phyloP scores from a whole-genome alignment of 2,888 invertebrate species.

The Oligia fasciuncula region DNA sequence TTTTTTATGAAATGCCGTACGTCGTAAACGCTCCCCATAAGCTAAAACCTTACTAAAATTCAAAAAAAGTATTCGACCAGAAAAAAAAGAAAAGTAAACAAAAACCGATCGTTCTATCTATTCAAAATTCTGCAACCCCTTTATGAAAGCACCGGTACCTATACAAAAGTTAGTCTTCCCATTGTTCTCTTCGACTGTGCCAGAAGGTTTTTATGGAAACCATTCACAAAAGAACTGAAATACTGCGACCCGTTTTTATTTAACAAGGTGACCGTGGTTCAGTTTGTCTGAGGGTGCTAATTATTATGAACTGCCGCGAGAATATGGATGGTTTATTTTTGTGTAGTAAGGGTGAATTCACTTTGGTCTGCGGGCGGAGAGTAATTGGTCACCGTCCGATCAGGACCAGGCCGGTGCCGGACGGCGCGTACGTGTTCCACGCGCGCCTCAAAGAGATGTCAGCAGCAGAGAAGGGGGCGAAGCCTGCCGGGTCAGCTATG shows the following conservation, averaged over 20 bases:
- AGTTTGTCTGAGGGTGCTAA: neutral
- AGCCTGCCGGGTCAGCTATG: too few species aligned
- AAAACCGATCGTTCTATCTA: slow-evolving; percentile 39
- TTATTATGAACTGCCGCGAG: neutral
- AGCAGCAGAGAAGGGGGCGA: too few species aligned
- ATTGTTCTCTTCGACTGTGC: slow-evolving; percentile 60
- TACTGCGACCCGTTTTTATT: slow-evolving; percentile 42
- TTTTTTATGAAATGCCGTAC: too few species aligned
- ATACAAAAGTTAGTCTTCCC: slow-evolving; percentile 70
- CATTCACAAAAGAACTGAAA: slow-evolving; percentile 63
- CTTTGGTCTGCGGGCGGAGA: too few species aligned
- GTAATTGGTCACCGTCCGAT: too few species aligned
- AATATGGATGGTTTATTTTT: neutral
- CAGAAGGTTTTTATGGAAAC: slow-evolving; percentile 59
- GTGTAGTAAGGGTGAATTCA: neutral
- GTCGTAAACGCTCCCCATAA: too few species aligned
- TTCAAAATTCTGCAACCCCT: slow-evolving; percentile 46
- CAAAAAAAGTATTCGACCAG: neutral
- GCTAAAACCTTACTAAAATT: neutral
- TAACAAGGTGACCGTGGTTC: slow-evolving; percentile 32
- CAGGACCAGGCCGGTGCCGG: too few species aligned
- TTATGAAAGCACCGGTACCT: slow-evolving; percentile 66
- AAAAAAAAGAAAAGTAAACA: too few species aligned
- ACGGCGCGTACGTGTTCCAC: too few species aligned
- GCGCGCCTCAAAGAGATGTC: too few species aligned